Evolutionary conservation across 2,888 invertebrate genomes (phyloP).

Genomic region (Bibio marci): DNA sequence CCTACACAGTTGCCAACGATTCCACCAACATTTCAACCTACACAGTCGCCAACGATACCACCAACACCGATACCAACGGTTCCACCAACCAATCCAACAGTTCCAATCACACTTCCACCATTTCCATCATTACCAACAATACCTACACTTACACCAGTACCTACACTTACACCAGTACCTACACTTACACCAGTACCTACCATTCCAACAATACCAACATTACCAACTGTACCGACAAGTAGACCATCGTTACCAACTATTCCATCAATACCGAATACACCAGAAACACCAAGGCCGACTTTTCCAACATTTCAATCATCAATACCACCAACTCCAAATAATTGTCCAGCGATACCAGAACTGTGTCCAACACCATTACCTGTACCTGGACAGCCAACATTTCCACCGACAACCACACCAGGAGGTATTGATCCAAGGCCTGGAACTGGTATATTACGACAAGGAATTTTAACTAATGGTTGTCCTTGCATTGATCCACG

Average conservation of each 20-base stretch:
- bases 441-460: not conserved
- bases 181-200: not conserved
- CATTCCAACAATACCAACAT: not conserved
- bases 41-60: not conserved
- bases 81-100: not conserved
- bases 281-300: not conserved
- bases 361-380: slow-evolving; percentile 9
- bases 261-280: not conserved
- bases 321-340: slow-evolving; percentile 11
- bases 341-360: not conserved
- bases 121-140: not conserved
- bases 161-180: not conserved
- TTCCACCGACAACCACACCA: slow-evolving; percentile 6
- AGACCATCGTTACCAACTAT: not conserved
- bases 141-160: not conserved
- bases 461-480: slow-evolving; percentile 2
- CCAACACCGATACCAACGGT: not conserved
- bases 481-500: slow-evolving; percentile 29
- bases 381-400: slow-evolving; percentile 4
- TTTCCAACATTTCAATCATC: slow-evolving; percentile 11
- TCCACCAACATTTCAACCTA: not conserved
- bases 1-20: not conserved
- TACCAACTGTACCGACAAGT: not conserved
- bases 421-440: slow-evolving; percentile 20
- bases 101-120: not conserved